These are phyloP conservation scores for Engraulis encrasicolus DNA, from an alignment of 2,113 vertebrate species.

Conservation along the genomic window DNA sequence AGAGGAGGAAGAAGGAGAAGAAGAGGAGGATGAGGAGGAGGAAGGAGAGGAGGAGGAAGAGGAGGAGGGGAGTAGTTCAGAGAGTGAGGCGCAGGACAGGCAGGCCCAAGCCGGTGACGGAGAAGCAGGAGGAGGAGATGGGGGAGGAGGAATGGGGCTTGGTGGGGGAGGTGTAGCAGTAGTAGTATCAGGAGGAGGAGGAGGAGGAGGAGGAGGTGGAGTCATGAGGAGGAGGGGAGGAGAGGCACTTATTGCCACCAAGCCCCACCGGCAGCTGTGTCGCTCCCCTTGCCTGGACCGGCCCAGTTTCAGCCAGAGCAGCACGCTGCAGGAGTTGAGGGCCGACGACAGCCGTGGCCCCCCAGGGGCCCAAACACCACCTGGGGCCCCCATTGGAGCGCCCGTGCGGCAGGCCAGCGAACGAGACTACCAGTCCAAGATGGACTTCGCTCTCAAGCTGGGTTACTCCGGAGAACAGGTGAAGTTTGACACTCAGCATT, in stretches of 20 bases:
- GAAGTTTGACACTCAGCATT: too few species aligned
- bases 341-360: conserved; percentile 71
- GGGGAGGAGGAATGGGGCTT: conserved; percentile 91
- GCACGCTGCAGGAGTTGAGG: conserved; percentile 82
- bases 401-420: conserved; percentile 68
- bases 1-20: conserved; percentile 75
- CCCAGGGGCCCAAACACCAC: too few species aligned
- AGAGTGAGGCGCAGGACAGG: too few species aligned
- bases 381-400: conserved; percentile 28
- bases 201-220: conserved; percentile 54
- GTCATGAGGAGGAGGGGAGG: conserved; percentile 67
- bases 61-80: conserved; percentile 35
- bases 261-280: conserved; percentile 93
- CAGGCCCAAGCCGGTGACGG: too few species aligned
- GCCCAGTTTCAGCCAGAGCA: conserved; percentile 95
- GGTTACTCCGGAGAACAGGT: conserved; percentile 95
- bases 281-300: conserved; percentile 93
- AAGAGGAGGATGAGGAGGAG: conserved; percentile 51
- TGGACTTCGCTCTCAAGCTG: conserved; percentile 97
- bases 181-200: conserved; percentile 57
- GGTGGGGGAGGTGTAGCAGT: conserved; percentile 46
- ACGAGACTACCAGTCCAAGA: conserved; percentile 93
- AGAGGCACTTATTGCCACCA: conserved; percentile 80
- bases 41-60: conserved; percentile 28
- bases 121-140: conserved; percentile 63